Conservation (phyloP, 2,888 invertebrate genomes). For the Scaptodrosophila latifasciaeformis region DNA sequence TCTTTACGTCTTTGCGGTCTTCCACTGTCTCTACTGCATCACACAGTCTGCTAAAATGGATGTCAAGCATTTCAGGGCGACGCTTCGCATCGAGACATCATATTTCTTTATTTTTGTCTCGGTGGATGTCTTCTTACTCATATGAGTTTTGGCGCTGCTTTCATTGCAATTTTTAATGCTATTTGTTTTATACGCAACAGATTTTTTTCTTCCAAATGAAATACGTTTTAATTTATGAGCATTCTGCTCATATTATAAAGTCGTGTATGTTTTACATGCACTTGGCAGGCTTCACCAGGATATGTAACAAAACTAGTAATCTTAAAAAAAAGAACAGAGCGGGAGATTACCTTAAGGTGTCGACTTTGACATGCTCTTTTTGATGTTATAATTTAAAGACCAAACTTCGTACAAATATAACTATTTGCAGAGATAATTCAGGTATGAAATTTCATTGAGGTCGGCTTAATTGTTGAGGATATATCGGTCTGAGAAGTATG, state of each 20-base stretch:
- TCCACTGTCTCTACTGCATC: conserved; percentile 7
- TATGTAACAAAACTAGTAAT: conserved; percentile 36
- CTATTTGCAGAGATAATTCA: no score
- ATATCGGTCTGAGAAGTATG: no score
- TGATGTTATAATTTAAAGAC: no score
- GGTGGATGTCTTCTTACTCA: conserved; percentile 46
- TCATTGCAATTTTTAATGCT: conserved; percentile 56
- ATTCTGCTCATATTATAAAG: conserved; percentile 51
- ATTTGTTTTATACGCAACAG: conserved; percentile 55
- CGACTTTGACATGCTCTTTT: no score
- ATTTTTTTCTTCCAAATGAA: conserved; percentile 71
- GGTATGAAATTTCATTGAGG: no score
- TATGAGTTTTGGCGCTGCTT: conserved; percentile 23
- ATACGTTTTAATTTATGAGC: conserved; percentile 68
- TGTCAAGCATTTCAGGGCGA: conserved; percentile 29
- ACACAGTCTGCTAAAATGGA: conserved; percentile 38
- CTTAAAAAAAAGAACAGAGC: no score
- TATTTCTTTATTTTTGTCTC: conserved; percentile 49
- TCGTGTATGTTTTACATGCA: conserved; percentile 54
- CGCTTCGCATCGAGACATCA: conserved; percentile 39
- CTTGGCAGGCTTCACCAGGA: conserved; percentile 55
- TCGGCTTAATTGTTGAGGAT: no score
- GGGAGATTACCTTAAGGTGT: no score
- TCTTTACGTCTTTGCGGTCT: conserved; percentile 14
- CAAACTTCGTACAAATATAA: no score